Conservation (phyloP, 2,797 vertebrate species). For the Rhabdomys pumilio region DNA sequence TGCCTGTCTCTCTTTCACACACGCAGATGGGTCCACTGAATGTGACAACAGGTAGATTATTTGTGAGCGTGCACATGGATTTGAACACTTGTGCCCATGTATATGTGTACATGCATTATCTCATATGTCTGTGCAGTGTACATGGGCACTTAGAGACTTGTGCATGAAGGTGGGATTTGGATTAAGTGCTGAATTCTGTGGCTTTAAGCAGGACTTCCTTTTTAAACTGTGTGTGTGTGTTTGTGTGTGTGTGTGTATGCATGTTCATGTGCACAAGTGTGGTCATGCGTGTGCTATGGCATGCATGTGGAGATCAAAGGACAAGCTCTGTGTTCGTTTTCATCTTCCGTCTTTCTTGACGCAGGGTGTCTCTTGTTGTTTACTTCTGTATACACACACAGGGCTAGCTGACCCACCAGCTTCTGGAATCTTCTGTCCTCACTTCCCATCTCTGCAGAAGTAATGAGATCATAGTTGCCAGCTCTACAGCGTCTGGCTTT, state of each 20-base stretch:
- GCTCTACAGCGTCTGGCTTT: neutral
- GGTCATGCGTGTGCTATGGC: neutral
- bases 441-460: neutral
- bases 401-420: neutral
- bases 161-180: neutral
- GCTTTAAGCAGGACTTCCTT: neutral
- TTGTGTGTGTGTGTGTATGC: neutral
- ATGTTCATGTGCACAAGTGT: neutral
- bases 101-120: accelerated
- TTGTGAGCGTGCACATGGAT: no score
- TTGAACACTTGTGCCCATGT: neutral
- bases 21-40: neutral
- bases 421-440: neutral
- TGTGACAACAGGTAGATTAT: neutral
- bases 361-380: neutral
- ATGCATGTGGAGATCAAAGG: neutral
- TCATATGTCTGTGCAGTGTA: neutral
- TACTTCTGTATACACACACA: neutral
- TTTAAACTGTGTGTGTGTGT: neutral
- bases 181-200: neutral
- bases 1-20: neutral
- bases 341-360: neutral
- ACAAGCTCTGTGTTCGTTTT: neutral
- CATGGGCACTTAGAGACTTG: neutral
- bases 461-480: neutral